Percentiles rank a stretch among this genome's conserved stretches.
phyloP scores from a whole-genome alignment of 2,888 invertebrate genomes.

The Agrotis exclamationis region DNA sequence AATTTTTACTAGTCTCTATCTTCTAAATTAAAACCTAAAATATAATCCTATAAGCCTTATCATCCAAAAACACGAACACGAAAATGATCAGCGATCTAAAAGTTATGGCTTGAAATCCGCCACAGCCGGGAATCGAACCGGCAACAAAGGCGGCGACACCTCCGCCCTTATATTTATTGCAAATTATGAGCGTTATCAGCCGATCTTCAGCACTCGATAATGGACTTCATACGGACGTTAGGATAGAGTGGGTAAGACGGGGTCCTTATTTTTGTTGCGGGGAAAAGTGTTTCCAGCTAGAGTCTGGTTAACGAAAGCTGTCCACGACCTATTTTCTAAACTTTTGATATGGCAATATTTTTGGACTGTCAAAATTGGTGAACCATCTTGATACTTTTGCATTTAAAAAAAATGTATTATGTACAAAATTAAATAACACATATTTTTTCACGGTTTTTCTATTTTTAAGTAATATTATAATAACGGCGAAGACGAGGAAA shows the following conservation, averaged over 20 bases:
- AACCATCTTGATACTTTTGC: no score
- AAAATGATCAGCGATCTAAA: conserved; percentile 62
- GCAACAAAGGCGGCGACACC: conserved; percentile 80
- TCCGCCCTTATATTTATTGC: conserved; percentile 89
- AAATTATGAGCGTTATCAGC: conserved; percentile 88
- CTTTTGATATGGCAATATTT: no score
- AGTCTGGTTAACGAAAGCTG: no score
- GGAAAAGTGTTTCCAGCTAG: no score
- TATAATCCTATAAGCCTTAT: conserved; percentile 42
- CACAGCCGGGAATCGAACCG: conserved; percentile 69
- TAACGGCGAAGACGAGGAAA: no score
- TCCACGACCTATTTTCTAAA: no score
- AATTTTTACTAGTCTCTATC: no score
- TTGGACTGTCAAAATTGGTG: no score
- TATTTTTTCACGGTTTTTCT: no score
- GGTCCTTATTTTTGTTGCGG: background rate
- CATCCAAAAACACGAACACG: conserved; percentile 40
- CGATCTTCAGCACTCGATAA: conserved; percentile 87
- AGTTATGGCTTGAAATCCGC: conserved; percentile 63
- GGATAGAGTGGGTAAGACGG: conserved; percentile 61
- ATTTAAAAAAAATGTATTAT: no score
- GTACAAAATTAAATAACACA: no score
- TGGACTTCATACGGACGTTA: conserved; percentile 81
- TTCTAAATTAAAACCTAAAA: background rate
- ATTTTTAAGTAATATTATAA: no score